These are phyloP conservation scores for Nezara viridula DNA, from an alignment of 2,888 invertebrate genomes.

Conservation along the genomic window DNA sequence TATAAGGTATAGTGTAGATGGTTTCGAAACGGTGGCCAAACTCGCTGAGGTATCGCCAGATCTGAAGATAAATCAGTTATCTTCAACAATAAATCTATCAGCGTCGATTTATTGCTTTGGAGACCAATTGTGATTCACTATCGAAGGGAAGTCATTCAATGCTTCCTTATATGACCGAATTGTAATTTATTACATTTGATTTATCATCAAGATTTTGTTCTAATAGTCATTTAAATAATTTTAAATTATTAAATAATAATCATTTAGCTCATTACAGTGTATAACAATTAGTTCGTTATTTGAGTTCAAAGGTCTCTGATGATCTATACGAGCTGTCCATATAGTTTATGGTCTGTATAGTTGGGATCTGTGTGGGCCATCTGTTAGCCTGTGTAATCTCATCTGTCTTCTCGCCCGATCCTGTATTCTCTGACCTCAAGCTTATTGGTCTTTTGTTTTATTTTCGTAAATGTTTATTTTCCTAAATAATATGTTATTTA, in stretches of 20 bases:
- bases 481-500: neutral
- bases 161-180: neutral
- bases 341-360: neutral
- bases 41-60: neutral
- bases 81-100: neutral
- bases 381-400: slow-evolving; percentile 36
- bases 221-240: neutral
- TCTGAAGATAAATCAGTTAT: neutral
- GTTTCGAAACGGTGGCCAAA: neutral
- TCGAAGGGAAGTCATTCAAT: neutral
- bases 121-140: neutral
- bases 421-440: neutral
- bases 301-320: neutral
- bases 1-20: no score
- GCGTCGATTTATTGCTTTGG: neutral
- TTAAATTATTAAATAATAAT: no score
- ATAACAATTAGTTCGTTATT: neutral
- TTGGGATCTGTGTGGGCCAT: slow-evolving; percentile 26
- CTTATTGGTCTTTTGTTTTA: neutral
- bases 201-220: neutral
- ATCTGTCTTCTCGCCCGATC: neutral
- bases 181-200: neutral
- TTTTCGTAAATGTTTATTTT: neutral
- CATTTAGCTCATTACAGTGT: no score
- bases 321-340: neutral